Conservation (phyloP, 2,797 vertebrate genomes). For the Phrynocephalus guinanensis region DNA sequence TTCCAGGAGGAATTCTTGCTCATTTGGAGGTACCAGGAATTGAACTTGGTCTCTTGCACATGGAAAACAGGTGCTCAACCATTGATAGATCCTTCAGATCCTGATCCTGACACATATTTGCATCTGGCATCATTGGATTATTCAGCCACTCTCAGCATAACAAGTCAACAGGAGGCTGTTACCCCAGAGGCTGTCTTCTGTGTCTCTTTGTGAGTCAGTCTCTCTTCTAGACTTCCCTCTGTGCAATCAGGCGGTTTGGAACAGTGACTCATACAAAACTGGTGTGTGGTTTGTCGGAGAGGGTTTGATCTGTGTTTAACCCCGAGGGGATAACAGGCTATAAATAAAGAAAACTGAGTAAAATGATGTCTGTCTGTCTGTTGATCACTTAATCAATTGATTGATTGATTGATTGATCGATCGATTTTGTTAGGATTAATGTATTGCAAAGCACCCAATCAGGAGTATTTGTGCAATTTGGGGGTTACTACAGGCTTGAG, state of each 20-base stretch:
- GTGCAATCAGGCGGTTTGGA: not conserved
- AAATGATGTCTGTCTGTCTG: not conserved
- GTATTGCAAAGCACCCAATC: too few relatives aligned
- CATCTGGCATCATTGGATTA: too few relatives aligned
- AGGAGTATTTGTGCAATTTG: too few relatives aligned
- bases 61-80: not conserved
- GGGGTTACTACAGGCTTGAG: too few relatives aligned
- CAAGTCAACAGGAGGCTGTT: not conserved
- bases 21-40: too few relatives aligned
- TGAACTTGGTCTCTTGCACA: too few relatives aligned
- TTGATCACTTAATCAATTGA: not conserved
- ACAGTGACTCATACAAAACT: not conserved
- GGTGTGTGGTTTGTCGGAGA: not conserved
- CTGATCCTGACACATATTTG: not conserved
- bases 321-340: not conserved
- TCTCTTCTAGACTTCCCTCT: not conserved
- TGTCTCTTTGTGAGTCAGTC: not conserved
- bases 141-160: not conserved
- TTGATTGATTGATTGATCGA: too few relatives aligned
- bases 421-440: not conserved
- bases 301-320: not conserved
- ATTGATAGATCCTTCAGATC: too few relatives aligned
- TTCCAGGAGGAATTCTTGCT: too few relatives aligned
- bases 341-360: not conserved
- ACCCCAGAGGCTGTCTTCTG: not conserved